Evolutionary conservation across 1,140 invertebrate species (phyloP).

Genomic region (Drosophila eugracilis): DNA sequence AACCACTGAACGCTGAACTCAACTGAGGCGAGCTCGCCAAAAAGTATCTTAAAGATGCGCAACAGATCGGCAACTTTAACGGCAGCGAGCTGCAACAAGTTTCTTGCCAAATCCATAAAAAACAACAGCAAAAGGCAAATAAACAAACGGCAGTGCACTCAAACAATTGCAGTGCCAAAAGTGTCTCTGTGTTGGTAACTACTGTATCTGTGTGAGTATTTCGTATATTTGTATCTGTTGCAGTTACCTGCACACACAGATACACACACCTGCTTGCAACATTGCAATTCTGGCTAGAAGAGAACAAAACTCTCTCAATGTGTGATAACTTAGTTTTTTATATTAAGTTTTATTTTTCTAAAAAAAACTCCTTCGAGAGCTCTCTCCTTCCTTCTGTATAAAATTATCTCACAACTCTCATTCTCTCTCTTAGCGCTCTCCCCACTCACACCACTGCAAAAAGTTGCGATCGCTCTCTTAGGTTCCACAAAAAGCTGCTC

Average conservation of each 20-base stretch:
- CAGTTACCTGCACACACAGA: constrained; percentile 15
- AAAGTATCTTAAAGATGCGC: constrained; percentile 79
- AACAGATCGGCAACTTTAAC: constrained; percentile 51
- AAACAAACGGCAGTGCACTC: constrained; percentile 77
- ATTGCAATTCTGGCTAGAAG: constrained; percentile 43
- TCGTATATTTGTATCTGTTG: constrained; percentile 23
- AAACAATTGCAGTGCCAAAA: constrained; percentile 42
- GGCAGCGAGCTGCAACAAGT: constrained; percentile 60
- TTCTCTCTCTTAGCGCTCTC: constrained; percentile 11
- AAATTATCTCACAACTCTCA: not conserved
- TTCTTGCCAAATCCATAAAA: constrained; percentile 53
- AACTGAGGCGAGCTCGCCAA: constrained; percentile 56
- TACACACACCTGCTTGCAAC: constrained; percentile 49
- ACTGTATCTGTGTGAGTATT: constrained; percentile 28
- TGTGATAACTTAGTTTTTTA: not conserved
- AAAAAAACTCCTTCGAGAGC: not conserved
- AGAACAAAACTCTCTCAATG: not conserved
- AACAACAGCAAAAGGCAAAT: constrained; percentile 69
- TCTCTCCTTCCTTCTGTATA: not conserved
- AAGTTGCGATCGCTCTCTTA: constrained; percentile 64
- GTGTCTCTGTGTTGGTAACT: constrained; percentile 5
- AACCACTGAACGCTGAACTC: constrained; percentile 80
- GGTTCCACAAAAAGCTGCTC: constrained; percentile 69
- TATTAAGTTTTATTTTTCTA: not conserved
- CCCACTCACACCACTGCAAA: constrained; percentile 36